Evolutionary conservation across 2,797 vertebrate species (phyloP), one percentile per base, ranked within the genome.

Genomic region (Arnoldichthys spilopterus): DNA sequence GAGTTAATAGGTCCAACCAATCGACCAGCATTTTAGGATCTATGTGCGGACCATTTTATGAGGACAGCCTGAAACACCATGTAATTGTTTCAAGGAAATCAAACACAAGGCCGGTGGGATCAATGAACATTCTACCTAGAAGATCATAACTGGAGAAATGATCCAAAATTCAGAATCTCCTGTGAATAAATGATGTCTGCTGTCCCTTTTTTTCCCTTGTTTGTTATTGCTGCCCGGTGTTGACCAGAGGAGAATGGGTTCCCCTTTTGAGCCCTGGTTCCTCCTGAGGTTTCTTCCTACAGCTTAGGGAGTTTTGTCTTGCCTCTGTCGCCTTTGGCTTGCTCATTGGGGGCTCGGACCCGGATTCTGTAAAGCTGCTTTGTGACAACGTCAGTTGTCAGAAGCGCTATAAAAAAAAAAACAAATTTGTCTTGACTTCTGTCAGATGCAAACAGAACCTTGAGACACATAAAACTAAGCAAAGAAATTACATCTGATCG

Each of bases 1-100:
- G 75, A 77, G 63, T 63, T 40, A 67, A 37, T 4, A 54, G 68
- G 72, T 69, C 72, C 59, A 45, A 28, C 24, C 40, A 45, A 47
- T 16, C 9, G 13, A 15, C 2, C 12, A 20, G 40, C 7, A 1
- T 32, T 61, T 30, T 7, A 32, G 58, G 28, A 61, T 18, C 64
- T 22, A 9, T 2, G 18, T 3, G 61, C 16, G 32, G n/a, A 37
- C 8, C 37, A 2, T 0, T 22, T 66, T 45, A n/a, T 40, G 22
- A 67, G n/a, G 43, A 49, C 28, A 2, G 26, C 56, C 58, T 61
- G 58, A 32, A 61, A 61, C 58, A 32, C n/a, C 22, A 16, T 9
- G 5, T 72, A 64, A 64, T 72, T 26, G 32, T 53, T 49, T 53
- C 32, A 18, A 9, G 45, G 59, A 12, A 72, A 63, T 63, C 68